These are phyloP conservation scores for Hesperophylax magnus DNA, from an alignment of 1,140 invertebrate species.

Conservation along the genomic window DNA sequence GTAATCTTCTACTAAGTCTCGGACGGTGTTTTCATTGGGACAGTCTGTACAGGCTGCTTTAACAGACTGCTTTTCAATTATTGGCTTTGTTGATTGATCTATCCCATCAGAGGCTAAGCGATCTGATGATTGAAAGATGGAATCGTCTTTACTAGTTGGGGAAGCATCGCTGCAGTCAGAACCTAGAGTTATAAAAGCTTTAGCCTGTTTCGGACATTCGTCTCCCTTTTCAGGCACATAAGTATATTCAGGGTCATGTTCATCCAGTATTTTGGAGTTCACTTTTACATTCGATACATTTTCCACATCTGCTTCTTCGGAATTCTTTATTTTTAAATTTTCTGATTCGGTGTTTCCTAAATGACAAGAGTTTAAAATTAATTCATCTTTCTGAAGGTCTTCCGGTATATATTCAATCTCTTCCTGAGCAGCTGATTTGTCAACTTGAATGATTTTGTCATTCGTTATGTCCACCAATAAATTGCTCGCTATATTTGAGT, in stretches of 20 bases:
- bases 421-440: neutral
- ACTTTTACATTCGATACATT: slow-evolving; percentile 5
- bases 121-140: slow-evolving; percentile 14
- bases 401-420: neutral
- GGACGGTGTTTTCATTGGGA: slow-evolving; percentile 4
- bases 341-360: neutral
- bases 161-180: neutral
- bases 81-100: neutral
- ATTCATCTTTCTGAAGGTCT: slow-evolving; percentile 7
- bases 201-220: neutral
- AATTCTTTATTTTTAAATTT: neutral
- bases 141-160: neutral
- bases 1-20: slow-evolving; percentile 8
- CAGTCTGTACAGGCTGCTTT: neutral
- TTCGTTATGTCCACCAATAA: neutral
- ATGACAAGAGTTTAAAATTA: slow-evolving; percentile 10
- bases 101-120: neutral
- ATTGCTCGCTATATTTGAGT: neutral
- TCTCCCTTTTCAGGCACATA: neutral
- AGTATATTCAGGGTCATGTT: too few relatives aligned
- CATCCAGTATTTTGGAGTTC: neutral
- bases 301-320: neutral
- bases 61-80: neutral
- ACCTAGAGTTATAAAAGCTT: neutral
- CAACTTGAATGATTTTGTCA: neutral